Evolutionary conservation across 1,140 invertebrate genomes (phyloP), one percentile per base, ranked within the genome.

Genomic region (Medauroidea extradentata): DNA sequence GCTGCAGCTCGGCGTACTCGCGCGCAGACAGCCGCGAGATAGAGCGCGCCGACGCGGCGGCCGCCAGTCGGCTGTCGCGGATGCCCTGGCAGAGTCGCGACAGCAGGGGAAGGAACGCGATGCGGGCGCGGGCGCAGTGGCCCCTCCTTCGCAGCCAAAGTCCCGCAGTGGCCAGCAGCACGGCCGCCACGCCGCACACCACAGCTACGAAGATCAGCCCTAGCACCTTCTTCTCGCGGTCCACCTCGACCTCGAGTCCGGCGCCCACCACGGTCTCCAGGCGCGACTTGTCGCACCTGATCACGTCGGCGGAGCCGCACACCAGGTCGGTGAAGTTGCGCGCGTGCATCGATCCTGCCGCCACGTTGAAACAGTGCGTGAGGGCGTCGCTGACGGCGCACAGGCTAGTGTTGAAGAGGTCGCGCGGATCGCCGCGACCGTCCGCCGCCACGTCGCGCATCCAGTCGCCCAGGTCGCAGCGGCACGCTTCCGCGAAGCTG

Each of bases 1-100:
- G 71, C 5, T 80, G 77, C 3, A 83, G 75, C 38, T 83, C 84
- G 0, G 81, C 80, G 66, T 85, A 87, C 65, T 86, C 83, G 68
- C 84, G 79, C 2, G 85, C 75, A 41, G 83, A 83, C 11, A 85
- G 57, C 58, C 81, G 74, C 0, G 83, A 84, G 55, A 85, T 82
- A 4, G 83, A 85, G 59, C 78, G 74, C 0, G 82, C 79, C 13
- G 82, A 78, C 0, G 76, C 76, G 2, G 75, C 72, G 2, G 75
- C 74, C 29, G 29, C 29, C 29, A 34, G 29, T 11, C 29, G 29
- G 29, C 59, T 51, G 1, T 71, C 59, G 18, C 75, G 73, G 8
- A 23, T 4, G 29, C 59, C 51, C 0, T 71, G 59, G 18, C 75
- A 74, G 8, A 23, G 23, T 14, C 48, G 9, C 48, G 48, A 18